Conservation (phyloP, 1,140 invertebrate genomes). For the Hylaeus anthracinus region DNA sequence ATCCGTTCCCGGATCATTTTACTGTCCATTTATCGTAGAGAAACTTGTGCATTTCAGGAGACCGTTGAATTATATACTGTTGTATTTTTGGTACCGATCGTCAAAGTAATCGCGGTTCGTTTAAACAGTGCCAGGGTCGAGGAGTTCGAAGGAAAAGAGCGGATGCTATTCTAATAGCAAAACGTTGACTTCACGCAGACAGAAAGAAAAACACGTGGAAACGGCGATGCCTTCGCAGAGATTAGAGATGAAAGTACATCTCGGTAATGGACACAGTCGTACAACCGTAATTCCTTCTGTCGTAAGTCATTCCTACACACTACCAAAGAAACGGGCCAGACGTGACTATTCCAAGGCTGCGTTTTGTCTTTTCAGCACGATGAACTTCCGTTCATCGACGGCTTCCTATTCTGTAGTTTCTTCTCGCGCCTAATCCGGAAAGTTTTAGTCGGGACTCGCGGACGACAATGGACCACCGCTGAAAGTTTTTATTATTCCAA, state of each 20-base stretch:
- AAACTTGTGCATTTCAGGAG: too few species aligned
- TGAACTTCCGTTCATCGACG: constrained; percentile 13
- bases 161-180: neutral
- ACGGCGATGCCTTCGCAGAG: constrained; percentile 18
- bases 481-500: constrained; percentile 40
- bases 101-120: too few species aligned
- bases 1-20: too few species aligned
- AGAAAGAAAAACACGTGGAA: neutral
- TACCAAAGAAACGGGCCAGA: constrained; percentile 24
- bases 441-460: neutral
- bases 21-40: too few species aligned
- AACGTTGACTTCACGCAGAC: neutral
- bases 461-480: constrained; percentile 3
- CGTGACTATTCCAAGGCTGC: constrained; percentile 24
- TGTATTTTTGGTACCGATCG: too few species aligned
- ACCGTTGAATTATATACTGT: too few species aligned
- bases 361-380: constrained; percentile 40
- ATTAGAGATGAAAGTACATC: constrained; percentile 47
- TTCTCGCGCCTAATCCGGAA: constrained; percentile 31
- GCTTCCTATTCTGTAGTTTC: constrained; percentile 40
- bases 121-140: too few species aligned
- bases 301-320: constrained; percentile 1
- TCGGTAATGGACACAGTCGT: constrained; percentile 35
- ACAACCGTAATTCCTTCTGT: constrained; percentile 20
- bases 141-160: neutral